Evolutionary conservation across 2,888 invertebrate genomes (phyloP), one percentile per base, ranked within the genome.

Genomic region (Hydropsyche betteni): DNA sequence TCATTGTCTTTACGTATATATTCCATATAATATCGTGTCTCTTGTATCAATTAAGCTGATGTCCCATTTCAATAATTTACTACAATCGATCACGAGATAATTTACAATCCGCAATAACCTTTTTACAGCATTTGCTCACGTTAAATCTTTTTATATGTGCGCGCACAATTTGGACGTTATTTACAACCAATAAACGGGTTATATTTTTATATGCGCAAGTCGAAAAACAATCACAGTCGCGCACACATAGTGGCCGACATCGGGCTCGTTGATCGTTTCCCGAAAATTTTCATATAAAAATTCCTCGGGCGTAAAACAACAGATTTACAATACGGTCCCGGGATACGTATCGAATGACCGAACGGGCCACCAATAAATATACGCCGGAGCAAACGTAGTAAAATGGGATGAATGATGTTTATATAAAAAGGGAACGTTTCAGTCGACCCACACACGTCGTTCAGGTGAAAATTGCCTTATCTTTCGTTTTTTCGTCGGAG

Each of bases 371-470:
- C 64, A 64, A 44, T 64, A 64, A 64, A 64, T 64, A 64, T 34
- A 34, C 64, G 36, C 36, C 64, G 44, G 64, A 64, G 64, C 34
- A 64, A 64, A 64, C 36, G 64, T 64, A 36, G 64, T 64, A 64
- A 64, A 64, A 64, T 64, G 36, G 64, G 34, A 64, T 64, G 64
- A 64, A 64, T 36, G 64, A 64, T 36, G 64, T 64, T 64, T 36
- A 64, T 64, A 64, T 64, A 64, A 64, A 64, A 36, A 36, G 64
- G 64, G 64, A 14, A 64, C 64, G 64, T 36, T 64, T 64, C 36
- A 64, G 64, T 34, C 64, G 7, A 33, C 64, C 64, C 64, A 64
- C 64, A 64, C 64, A 64, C 64, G 64, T 64, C 12, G 36, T n/a
- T 36, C 64, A 34, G 64, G 34, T 64, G 36, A 64, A 64, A 64